Evolutionary conservation across 2,888 invertebrate genomes (phyloP).

Genomic region (Hydropsyche betteni): DNA sequence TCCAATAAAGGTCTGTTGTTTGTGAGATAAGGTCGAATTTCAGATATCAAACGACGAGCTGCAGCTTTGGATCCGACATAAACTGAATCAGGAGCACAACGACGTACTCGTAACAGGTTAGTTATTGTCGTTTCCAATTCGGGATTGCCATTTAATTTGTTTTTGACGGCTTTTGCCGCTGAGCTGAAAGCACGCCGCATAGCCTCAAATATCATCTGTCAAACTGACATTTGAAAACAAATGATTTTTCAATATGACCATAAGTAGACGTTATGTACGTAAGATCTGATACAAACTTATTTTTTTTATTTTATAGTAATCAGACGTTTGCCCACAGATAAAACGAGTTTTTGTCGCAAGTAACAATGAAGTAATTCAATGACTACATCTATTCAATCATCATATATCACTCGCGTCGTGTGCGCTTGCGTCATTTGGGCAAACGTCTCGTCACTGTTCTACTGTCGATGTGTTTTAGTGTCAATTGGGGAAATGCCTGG

Average conservation of each 20-base stretch:
- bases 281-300: too few relatives aligned
- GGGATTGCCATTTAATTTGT: neutral
- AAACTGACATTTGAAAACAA: neutral
- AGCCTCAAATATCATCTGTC: constrained; percentile 6
- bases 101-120: neutral
- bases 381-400: too few relatives aligned
- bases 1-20: constrained; percentile 64
- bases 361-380: too few relatives aligned
- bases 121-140: neutral
- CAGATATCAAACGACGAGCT: neutral
- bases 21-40: constrained; percentile 43
- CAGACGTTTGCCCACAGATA: too few relatives aligned
- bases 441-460: too few relatives aligned
- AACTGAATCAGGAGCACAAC: neutral
- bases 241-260: neutral
- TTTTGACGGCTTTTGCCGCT: neutral
- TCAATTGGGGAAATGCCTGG: too few relatives aligned
- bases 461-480: too few relatives aligned
- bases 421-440: too few relatives aligned
- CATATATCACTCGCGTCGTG: too few relatives aligned
- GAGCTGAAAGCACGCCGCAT: neutral
- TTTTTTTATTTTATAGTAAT: too few relatives aligned
- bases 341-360: too few relatives aligned
- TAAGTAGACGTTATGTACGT: too few relatives aligned
- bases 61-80: neutral